Evolutionary conservation across 2,113 vertebrate species (phyloP).

Genomic region (Gymnobelideus leadbeateri): DNA sequence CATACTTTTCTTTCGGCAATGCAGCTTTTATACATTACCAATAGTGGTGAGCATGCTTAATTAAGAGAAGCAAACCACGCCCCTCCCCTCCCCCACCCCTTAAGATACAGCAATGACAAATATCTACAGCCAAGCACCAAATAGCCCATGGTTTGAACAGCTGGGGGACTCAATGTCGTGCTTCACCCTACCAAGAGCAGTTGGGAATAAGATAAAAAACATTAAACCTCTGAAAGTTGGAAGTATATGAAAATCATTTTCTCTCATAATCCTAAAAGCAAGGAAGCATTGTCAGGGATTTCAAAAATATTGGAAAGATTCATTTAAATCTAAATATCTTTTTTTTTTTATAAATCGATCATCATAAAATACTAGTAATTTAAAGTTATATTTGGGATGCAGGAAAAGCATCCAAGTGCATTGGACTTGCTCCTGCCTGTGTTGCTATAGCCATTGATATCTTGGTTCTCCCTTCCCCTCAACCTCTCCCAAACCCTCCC

Average conservation of each 20-base stretch:
- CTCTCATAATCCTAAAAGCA: conserved; percentile 86
- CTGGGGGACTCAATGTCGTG: conserved; percentile 68
- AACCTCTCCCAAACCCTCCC: conserved; percentile 67
- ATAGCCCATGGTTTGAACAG: conserved; percentile 62
- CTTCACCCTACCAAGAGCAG: conserved; percentile 72
- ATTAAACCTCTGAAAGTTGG: conserved; percentile 81
- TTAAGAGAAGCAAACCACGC: conserved; percentile 66
- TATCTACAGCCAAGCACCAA: conserved; percentile 71
- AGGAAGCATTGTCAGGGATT: conserved; percentile 85
- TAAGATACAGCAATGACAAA: conserved; percentile 51
- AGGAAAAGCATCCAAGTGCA: conserved; percentile 77
- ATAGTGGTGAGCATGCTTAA: conserved; percentile 72
- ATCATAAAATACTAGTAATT: conserved; percentile 87
- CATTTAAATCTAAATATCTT: conserved; percentile 89
- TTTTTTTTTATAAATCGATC: conserved; percentile 86
- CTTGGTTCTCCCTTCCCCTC: conserved; percentile 69
- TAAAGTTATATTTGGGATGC: conserved; percentile 81
- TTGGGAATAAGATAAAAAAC: conserved; percentile 83
- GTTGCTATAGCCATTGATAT: conserved; percentile 69
- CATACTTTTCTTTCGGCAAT: conserved; percentile 75
- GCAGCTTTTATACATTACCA: conserved; percentile 65
- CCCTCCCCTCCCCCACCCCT: conserved; percentile 42
- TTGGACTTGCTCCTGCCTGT: conserved; percentile 74
- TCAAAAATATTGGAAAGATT: conserved; percentile 88
- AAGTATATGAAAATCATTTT: conserved; percentile 85